Percentiles rank a stretch among this genome's conserved stretches.
These are phyloP conservation scores for Leptobrachium leishanense DNA, from an alignment of 2,113 vertebrate genomes.

Conservation along the genomic window DNA sequence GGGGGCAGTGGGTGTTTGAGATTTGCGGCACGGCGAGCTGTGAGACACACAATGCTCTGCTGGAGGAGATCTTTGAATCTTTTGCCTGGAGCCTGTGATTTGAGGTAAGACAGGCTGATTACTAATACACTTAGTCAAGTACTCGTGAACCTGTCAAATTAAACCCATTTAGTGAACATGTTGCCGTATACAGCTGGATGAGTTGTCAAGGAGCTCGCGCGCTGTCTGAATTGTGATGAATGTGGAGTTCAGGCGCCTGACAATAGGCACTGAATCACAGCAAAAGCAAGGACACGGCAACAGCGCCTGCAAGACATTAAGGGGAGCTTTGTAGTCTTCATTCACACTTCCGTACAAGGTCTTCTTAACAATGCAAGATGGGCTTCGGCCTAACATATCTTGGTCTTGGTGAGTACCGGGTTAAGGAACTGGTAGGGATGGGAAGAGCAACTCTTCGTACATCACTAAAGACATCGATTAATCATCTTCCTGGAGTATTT, in stretches of 20 bases:
- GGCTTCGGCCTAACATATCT: no score
- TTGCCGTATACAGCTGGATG: constrained; percentile 42
- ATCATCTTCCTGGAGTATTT: neutral
- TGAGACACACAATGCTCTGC: constrained; percentile 6
- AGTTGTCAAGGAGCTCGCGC: constrained; percentile 27
- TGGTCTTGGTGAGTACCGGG: no score
- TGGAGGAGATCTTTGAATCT: neutral
- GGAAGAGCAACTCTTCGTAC: neutral
- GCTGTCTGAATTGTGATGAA: constrained; percentile 41
- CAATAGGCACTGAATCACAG: constrained; percentile 46
- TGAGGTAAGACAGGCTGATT: constrained; percentile 30
- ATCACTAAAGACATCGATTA: neutral
- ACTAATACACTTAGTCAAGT: constrained; percentile 44
- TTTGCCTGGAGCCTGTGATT: constrained; percentile 18
- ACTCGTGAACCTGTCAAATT: constrained; percentile 47
- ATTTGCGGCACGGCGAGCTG: neutral
- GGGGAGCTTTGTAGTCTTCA: constrained; percentile 37
- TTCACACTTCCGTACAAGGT: constrained; percentile 28
- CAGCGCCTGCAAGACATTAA: constrained; percentile 32
- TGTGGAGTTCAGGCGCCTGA: constrained; percentile 25
- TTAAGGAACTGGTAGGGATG: no score
- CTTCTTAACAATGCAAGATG: constrained; percentile 25
- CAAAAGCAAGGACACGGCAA: constrained; percentile 25
- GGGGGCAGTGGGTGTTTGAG: neutral
- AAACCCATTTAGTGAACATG: constrained; percentile 44